Conservation (phyloP, 2,888 invertebrate genomes). For the Pachymerium ferrugineum region DNA sequence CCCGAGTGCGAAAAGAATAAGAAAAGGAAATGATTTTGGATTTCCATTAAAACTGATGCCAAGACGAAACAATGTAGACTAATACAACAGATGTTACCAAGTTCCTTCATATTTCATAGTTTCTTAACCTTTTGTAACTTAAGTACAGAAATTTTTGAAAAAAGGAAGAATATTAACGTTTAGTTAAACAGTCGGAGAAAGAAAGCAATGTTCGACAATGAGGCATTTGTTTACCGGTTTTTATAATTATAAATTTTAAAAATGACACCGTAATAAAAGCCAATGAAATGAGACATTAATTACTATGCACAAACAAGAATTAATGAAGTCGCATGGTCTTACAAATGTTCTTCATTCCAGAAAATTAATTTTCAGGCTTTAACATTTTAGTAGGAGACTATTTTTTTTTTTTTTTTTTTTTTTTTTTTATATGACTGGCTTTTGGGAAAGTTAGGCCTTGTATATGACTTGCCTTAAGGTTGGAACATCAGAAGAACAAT, state of each 20-base stretch:
- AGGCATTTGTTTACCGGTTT: background rate
- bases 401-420: too few relatives aligned
- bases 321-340: background rate
- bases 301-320: background rate
- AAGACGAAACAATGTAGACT: background rate
- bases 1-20: background rate
- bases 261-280: background rate
- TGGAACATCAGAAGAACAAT: background rate
- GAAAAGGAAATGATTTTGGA: background rate
- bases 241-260: background rate
- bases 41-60: background rate
- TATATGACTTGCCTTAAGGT: background rate
- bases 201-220: background rate
- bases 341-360: background rate
- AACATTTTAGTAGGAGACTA: background rate
- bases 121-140: background rate
- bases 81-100: constrained; percentile 8
- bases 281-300: constrained; percentile 3
- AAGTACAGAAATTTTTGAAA: background rate
- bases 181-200: background rate
- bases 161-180: background rate
- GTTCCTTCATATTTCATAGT: background rate
- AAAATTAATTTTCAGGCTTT: constrained; percentile 3
- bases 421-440: background rate
- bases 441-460: background rate